phyloP scores from a whole-genome alignment of 1,140 invertebrate species.

The Delia radicum region DNA sequence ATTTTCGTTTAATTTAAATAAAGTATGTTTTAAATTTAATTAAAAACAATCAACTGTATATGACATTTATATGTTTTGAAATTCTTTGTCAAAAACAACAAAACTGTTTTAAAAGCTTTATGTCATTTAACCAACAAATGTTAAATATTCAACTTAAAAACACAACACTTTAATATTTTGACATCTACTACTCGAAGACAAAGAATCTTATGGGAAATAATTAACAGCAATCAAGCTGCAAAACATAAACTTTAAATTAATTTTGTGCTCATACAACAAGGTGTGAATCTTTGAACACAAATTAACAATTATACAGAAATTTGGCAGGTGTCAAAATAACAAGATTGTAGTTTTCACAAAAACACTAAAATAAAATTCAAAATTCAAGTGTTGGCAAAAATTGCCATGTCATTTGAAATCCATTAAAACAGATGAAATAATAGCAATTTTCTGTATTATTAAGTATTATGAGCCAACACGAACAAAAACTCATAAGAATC shows the following conservation, averaged over 20 bases:
- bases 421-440: conserved; percentile 23
- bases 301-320: conserved; percentile 16
- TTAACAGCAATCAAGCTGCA: background rate
- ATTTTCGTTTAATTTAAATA: too few relatives aligned
- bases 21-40: too few relatives aligned
- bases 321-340: conserved; percentile 21
- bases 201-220: too few relatives aligned
- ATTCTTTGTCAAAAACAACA: too few relatives aligned
- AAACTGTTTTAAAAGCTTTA: background rate
- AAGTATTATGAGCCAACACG: background rate
- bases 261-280: background rate
- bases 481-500: background rate
- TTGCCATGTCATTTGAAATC: conserved; percentile 13
- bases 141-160: conserved; percentile 1
- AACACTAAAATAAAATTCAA: background rate
- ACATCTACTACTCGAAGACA: background rate
- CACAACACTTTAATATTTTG: conserved; percentile 12
- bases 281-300: conserved; percentile 14
- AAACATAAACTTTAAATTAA: background rate
- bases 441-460: conserved; percentile 3
- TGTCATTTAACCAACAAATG: background rate
- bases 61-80: too few relatives aligned
- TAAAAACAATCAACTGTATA: too few relatives aligned
- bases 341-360: background rate
- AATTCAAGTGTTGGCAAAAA: background rate